Base-by-base conservation (phyloP, 1,140 invertebrate genomes). In the Agrypnia vestita region DNA sequence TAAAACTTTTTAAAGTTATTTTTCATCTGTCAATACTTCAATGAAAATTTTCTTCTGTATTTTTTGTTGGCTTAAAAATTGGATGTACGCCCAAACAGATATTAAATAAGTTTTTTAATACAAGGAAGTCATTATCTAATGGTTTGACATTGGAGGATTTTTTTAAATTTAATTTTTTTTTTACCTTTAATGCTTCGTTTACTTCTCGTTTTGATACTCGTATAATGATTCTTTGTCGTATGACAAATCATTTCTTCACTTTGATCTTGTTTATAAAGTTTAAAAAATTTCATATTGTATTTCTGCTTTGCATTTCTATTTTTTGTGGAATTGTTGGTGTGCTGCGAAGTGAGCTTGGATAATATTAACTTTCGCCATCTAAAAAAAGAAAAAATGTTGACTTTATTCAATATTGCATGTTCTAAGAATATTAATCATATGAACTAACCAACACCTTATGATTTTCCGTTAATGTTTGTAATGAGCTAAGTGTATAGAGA, bases 211-310 rank as follows among this genome's bases (percentile, higher is more conserved):
- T 73, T 73, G 4, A n/a, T 25, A 1, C 12, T 73, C 9, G 3
- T 35, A n/a, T 35, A 21, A 12, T 56, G 71, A 55, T 55, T 53
- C 25, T 35, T 51, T 19, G 51, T 4, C 11, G 19, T 73, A 13
- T 55, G 71, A 25, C 71, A 73, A 56, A 73, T 35, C 19, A 73
- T 35, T 55, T 73, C 51, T 43, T 11, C 55, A 13, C 35, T 43
- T 35, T 43, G n/a, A 4, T 53, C 25, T 47, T 55, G 6, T 47
- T 15, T 56, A 19, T 73, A 73, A 13, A 73, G 9, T 43, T 73
- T 73, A 25, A 73, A 73, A 13, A 12, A 73, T 21, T 56, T 73
- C 49, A 73, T 47, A 15, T 73, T 73, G 43, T 73, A 73, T 73
- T 73, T 71, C 15, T 10, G 15, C 1, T 67, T 73, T 71, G 0